Evolutionary conservation across 2,797 vertebrate species (phyloP), one percentile per base, ranked within the genome.

Genomic region (Podarcis lilfordi): DNA sequence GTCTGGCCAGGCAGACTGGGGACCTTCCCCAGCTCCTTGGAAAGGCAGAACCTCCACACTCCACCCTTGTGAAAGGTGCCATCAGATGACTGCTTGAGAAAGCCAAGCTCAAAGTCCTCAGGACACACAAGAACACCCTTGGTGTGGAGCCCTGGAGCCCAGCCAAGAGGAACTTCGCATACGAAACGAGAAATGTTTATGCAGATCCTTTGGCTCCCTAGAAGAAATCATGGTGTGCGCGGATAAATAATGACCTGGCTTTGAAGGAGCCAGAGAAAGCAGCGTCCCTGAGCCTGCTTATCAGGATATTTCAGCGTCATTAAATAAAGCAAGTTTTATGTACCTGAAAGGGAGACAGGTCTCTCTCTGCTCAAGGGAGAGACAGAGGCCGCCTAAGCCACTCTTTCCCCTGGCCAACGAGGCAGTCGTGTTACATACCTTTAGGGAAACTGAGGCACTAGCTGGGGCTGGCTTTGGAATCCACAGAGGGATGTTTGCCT

Each of bases 401-500:
- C 29, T 85, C 35, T 76, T 2, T 0, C 11, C 50, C 29, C 5
- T 4, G 29, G 25, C 40, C 88, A 76, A 89, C 35, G 88, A 91
- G 88, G 75, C 37, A 10, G 21, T 0, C 0, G 69, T 68, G 71
- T 92, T 93, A 93, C 94, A 93, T 87, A 94, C 94, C 78, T 19
- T 66, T 85, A 83, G 4, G 59, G 84, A 89, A 85, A 55, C 37
- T 89, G 69, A 80, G 9, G 2, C 89, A 50, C 71, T 19, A 45
- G 40, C 64, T 68, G 68, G 29, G 13, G 50, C 66, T 32, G n/a
- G 45, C 0, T 86, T 50, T 69, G 80, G 29, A 72, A 84, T 27
- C 29, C 37, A 11, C 29, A 3, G 10, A 3, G 40, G 66, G 19
- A n/a, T 15, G 32, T 27, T 69, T 40, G 21, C 2, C 40, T 55